A percentile compares a stretch with the other conserved stretches of the same genome.
These are phyloP conservation scores for Andricus curvator DNA, from an alignment of 2,888 invertebrate genomes.

Conservation along the genomic window DNA sequence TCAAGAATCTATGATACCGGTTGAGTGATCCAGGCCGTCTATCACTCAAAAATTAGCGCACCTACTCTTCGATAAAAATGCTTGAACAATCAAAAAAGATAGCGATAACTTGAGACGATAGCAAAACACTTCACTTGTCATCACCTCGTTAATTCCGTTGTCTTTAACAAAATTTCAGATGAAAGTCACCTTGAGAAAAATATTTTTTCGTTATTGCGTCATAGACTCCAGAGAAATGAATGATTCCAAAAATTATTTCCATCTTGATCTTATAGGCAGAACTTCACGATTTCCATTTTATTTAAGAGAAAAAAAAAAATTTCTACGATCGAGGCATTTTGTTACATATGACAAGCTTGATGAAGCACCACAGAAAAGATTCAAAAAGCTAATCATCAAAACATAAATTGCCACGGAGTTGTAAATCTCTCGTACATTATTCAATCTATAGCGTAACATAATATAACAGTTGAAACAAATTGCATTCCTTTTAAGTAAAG, in stretches of 20 bases:
- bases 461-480: neutral
- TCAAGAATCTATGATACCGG: slow-evolving; percentile 1
- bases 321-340: neutral
- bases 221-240: slow-evolving; percentile 28
- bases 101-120: slow-evolving; percentile 46
- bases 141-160: slow-evolving; percentile 16
- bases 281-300: neutral
- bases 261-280: neutral
- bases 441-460: neutral
- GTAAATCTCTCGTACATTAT: neutral
- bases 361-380: neutral
- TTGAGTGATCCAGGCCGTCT: slow-evolving; percentile 38
- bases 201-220: slow-evolving; percentile 26
- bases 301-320: neutral
- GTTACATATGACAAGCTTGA: neutral
- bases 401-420: neutral
- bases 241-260: neutral
- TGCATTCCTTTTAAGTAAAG: slow-evolving; percentile 21
- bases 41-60: slow-evolving; percentile 53
- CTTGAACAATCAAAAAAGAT: slow-evolving; percentile 68
- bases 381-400: slow-evolving; percentile 12
- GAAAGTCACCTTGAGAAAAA: slow-evolving; percentile 9
- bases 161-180: slow-evolving; percentile 8
- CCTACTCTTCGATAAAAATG: slow-evolving; percentile 59
- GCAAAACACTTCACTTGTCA: slow-evolving; percentile 29